Percentiles rank a stretch among this genome's conserved stretches.
These are phyloP conservation scores for Pelobates fuscus DNA, from an alignment of 2,113 vertebrate genomes.

Conservation along the genomic window DNA sequence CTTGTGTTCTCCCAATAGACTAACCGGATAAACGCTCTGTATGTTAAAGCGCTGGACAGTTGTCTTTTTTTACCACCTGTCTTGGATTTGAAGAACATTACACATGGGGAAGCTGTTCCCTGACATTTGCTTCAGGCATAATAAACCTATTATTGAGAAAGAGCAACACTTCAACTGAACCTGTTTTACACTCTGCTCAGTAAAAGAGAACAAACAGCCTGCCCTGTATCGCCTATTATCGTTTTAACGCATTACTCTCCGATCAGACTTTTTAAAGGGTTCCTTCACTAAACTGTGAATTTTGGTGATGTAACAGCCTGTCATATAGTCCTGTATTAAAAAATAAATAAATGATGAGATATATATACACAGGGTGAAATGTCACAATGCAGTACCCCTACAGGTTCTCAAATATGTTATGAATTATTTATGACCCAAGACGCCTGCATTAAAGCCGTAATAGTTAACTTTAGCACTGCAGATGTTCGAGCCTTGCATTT, in stretches of 20 bases:
- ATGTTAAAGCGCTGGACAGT: slow-evolving; percentile 6
- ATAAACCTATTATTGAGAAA: slow-evolving; percentile 31
- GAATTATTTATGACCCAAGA: too few species aligned
- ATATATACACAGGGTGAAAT: too few species aligned
- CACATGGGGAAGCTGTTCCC: slow-evolving; percentile 15
- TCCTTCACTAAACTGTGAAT: too few species aligned
- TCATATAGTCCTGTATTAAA: too few species aligned
- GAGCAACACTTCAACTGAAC: slow-evolving; percentile 17
- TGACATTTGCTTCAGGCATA: slow-evolving; percentile 45
- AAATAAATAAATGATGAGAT: too few species aligned
- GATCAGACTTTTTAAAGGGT: too few species aligned
- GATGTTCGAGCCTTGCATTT: neutral
- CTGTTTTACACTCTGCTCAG: slow-evolving; percentile 18
- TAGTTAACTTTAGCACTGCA: neutral
- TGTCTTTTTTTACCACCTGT: slow-evolving; percentile 25
- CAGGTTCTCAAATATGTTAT: too few species aligned
- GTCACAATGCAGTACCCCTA: too few species aligned
- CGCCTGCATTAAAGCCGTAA: neutral
- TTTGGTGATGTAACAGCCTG: too few species aligned
- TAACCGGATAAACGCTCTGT: slow-evolving; percentile 2
- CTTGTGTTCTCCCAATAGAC: slow-evolving; percentile 5
- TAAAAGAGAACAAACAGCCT: neutral
- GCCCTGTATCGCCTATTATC: slow-evolving; percentile 12
- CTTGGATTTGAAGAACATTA: slow-evolving; percentile 21
- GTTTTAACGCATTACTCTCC: neutral